These are phyloP conservation scores for Mandrillus leucophaeus DNA, from an alignment of 2,113 vertebrate genomes.

Conservation along the genomic window DNA sequence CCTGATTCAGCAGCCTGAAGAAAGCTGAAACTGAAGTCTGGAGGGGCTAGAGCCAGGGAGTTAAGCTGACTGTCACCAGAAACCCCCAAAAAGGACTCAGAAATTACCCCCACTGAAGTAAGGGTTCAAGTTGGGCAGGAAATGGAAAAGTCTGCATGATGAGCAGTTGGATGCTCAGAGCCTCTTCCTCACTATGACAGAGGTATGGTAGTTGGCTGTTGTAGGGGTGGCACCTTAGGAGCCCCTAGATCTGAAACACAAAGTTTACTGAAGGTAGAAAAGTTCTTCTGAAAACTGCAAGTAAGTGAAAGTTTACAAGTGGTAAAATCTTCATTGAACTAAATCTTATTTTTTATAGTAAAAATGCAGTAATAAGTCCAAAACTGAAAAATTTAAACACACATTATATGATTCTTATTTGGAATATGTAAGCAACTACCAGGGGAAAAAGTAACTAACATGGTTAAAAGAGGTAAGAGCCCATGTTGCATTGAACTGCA, in stretches of 20 bases:
- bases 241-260: neutral
- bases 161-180: neutral
- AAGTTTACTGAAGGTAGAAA: neutral
- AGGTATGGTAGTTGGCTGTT: fast-evolving
- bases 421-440: neutral
- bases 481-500: neutral
- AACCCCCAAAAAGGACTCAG: neutral
- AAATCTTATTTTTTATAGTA: neutral
- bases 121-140: neutral
- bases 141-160: neutral
- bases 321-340: neutral
- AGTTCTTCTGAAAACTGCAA: neutral
- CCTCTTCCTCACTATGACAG: neutral
- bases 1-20: neutral
- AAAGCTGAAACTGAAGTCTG: neutral
- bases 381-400: neutral
- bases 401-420: neutral
- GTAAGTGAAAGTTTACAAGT: neutral
- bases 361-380: neutral
- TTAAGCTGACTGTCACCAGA: neutral
- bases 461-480: neutral
- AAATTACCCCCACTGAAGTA: neutral
- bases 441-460: neutral
- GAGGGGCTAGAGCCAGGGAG: neutral
- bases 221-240: neutral